Percentiles rank a stretch among this genome's conserved stretches.
Conservation (phyloP, 2,113 vertebrate genomes). For the Arvicanthis niloticus region DNA sequence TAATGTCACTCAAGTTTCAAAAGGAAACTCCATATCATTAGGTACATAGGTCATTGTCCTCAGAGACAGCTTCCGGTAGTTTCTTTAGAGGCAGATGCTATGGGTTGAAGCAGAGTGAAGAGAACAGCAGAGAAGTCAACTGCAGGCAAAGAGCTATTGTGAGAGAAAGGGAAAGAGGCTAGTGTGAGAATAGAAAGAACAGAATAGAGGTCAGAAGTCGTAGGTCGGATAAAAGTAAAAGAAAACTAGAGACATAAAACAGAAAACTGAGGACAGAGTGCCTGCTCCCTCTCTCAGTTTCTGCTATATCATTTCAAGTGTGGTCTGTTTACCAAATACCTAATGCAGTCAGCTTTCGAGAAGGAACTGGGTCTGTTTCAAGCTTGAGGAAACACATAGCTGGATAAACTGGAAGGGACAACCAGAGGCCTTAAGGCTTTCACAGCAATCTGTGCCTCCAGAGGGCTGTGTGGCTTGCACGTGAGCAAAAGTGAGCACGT, state of each 20-base stretch:
- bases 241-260: not conserved
- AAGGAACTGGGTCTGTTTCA: not conserved
- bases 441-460: not conserved
- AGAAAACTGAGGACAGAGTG: not conserved
- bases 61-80: not conserved
- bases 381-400: not conserved
- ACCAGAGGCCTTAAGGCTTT: not conserved
- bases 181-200: not conserved
- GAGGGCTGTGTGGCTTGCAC: not conserved
- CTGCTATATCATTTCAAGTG: not conserved
- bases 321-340: not conserved
- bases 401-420: not conserved
- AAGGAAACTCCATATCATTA: not conserved
- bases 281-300: not conserved
- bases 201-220: not conserved
- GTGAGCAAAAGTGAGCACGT: not conserved
- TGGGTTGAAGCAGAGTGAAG: not conserved
- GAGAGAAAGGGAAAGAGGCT: not conserved
- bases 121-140: not conserved
- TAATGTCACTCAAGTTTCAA: not conserved
- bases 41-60: not conserved
- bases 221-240: not conserved
- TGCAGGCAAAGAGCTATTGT: not conserved
- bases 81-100: accelerated
- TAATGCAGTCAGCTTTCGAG: no score